Evolutionary conservation across 2,113 vertebrate genomes (phyloP), one percentile per base, ranked within the genome.

Genomic region (Hippocampus comes): DNA sequence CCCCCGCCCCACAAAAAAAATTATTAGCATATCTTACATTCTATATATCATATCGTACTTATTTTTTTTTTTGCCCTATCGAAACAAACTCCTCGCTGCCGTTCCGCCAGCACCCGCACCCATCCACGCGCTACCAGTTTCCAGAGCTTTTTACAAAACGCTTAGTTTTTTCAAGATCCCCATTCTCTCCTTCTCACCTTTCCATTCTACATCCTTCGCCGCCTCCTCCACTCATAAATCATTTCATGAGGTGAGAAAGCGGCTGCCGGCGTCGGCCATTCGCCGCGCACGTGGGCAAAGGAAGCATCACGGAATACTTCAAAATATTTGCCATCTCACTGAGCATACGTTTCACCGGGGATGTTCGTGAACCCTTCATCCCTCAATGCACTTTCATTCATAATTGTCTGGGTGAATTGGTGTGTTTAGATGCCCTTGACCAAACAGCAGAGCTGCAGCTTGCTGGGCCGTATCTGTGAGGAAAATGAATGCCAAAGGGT

Each of bases 181-280:
- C 18, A 27, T 68, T 78, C 56, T 87, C 70, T 70, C 63, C 73
- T 71, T 60, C 48, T 84, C 80, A 72, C 79, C 68, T 80, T 84
- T 81, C 77, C 68, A 6, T 79, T 21, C 74, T 25, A 60, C 74
- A 89, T 89, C 90, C 80, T 75, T 87, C 78, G 82, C 85, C 89
- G 89, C 83, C 71, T 81, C 71, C 70, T 78, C 84, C 82, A 78
- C 80, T 86, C 83, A 91, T 93, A 91, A 90, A 92, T 93, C 92
- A 92, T 79, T 85, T 85, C 82, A 78, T 78, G 82, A 72, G 88
- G 81, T 69, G 74, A 81, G 77, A 87, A 92, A 89, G 86, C 79
- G 85, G 81, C 84, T 89, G 87, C 84, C 76, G 82, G 74, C 80
- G 80, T 85, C 76, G 78, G 81, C 77, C 85, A 73, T 77, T 78